Conservation (phyloP, 1,140 invertebrate genomes). For the Eciton burchellii region DNA sequence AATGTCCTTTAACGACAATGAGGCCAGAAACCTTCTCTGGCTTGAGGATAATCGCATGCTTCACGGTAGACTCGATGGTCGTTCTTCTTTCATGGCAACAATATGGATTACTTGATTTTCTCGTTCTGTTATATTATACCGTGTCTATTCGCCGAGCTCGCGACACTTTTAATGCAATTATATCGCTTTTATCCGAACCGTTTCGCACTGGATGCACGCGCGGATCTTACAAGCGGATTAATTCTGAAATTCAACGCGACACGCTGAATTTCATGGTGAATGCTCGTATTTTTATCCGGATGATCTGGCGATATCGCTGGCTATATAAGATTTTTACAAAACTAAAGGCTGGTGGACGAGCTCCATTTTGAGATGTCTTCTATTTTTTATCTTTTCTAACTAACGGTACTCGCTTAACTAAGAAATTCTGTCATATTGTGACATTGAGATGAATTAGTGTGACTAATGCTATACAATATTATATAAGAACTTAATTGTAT, state of each 20-base stretch:
- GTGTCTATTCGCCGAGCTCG: neutral
- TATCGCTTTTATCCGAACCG: slow-evolving; percentile 22
- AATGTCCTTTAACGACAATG: slow-evolving; percentile 68
- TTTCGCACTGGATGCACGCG: neutral
- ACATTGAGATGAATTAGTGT: neutral
- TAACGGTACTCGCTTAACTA: neutral
- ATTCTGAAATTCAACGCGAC: slow-evolving; percentile 26
- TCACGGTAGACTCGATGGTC: neutral
- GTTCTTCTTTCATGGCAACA: slow-evolving; percentile 35
- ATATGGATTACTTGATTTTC: slow-evolving; percentile 24
- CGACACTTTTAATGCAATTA: slow-evolving; percentile 41
- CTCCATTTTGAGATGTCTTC: slow-evolving; percentile 5
- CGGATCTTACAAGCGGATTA: slow-evolving; percentile 26
- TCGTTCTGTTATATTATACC: neutral
- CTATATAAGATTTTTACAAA: slow-evolving; percentile 2
- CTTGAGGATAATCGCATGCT: slow-evolving; percentile 47
- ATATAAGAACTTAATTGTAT: neutral
- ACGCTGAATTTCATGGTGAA: slow-evolving; percentile 34
- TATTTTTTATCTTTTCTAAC: neutral
- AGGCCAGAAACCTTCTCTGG: slow-evolving; percentile 36
- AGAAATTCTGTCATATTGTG: neutral
- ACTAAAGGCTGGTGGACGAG: slow-evolving; percentile 7
- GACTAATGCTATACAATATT: neutral
- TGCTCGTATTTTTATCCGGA: slow-evolving; percentile 19
- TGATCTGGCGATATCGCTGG: slow-evolving; percentile 1